phyloP scores from a whole-genome alignment of 2,113 vertebrate species.

The Isurus oxyrinchus region DNA sequence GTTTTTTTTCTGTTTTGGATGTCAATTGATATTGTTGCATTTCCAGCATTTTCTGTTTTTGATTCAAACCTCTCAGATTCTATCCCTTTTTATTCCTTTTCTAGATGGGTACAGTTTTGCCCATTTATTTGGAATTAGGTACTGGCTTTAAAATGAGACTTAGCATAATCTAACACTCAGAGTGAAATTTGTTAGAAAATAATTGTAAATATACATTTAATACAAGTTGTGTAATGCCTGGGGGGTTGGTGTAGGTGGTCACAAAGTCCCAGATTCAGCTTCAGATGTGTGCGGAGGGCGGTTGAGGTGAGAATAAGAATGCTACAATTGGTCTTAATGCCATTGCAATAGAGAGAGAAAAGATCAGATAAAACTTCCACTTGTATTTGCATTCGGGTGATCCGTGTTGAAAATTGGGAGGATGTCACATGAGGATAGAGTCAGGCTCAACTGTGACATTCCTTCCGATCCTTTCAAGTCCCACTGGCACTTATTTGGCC shows the following conservation, averaged over 20 bases:
- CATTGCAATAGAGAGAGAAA: background rate
- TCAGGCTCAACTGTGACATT: background rate
- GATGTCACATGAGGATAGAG: background rate
- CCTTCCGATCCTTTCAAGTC: background rate
- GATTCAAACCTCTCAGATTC: background rate
- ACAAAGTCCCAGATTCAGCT: background rate
- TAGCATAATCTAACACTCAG: background rate
- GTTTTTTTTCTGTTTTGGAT: background rate
- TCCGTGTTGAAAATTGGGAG: background rate
- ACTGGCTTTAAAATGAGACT: background rate
- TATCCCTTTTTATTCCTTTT: background rate
- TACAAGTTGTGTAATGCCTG: background rate
- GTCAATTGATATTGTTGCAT: background rate
- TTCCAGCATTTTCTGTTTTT: background rate
- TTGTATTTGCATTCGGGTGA: background rate
- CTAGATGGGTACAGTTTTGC: background rate
- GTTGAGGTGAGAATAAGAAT: background rate
- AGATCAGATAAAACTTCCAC: background rate
- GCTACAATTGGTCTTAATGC: background rate
- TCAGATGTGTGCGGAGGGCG: background rate
- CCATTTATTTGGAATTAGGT: background rate
- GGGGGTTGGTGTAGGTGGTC: background rate
- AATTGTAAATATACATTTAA: background rate
- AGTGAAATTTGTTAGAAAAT: background rate
- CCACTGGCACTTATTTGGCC: background rate